A percentile compares a stretch with the other conserved stretches of the same genome.
These are phyloP conservation scores for Stenurella melanura DNA, from an alignment of 2,888 invertebrate species.

Conservation along the genomic window DNA sequence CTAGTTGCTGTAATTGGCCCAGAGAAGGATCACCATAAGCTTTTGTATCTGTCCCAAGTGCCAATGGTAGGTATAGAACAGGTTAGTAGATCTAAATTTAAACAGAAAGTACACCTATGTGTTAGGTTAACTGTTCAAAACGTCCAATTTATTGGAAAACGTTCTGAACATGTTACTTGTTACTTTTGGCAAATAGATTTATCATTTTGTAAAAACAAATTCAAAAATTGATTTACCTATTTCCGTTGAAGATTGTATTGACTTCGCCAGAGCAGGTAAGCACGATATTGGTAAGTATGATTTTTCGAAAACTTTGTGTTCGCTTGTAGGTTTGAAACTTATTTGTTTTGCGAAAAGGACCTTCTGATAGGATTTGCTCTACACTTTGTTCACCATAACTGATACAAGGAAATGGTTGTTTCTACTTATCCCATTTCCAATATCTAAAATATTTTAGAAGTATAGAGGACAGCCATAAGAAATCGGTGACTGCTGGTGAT, in stretches of 20 bases:
- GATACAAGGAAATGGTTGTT: not conserved
- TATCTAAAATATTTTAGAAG: not conserved
- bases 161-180: constrained; percentile 8
- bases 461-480: not conserved
- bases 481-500: not conserved
- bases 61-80: constrained; percentile 74
- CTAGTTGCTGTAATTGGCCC: constrained; percentile 76
- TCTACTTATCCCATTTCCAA: not conserved
- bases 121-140: constrained; percentile 1
- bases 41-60: constrained; percentile 77
- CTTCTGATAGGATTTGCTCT: constrained; percentile 25
- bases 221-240: constrained; percentile 40
- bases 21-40: constrained; percentile 77
- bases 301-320: constrained; percentile 30
- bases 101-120: not conserved
- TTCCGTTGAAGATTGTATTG: constrained; percentile 64
- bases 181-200: constrained; percentile 10
- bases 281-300: constrained; percentile 62
- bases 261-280: constrained; percentile 65
- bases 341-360: constrained; percentile 31
- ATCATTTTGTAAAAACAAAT: constrained; percentile 9
- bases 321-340: constrained; percentile 28
- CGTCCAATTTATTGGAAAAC: not conserved
- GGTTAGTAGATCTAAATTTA: constrained; percentile 62
- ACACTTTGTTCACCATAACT: not conserved